Evolutionary conservation across 2,113 vertebrate genomes (phyloP), one percentile per base, ranked within the genome.

Genomic region (Myxocyprinus asiaticus): DNA sequence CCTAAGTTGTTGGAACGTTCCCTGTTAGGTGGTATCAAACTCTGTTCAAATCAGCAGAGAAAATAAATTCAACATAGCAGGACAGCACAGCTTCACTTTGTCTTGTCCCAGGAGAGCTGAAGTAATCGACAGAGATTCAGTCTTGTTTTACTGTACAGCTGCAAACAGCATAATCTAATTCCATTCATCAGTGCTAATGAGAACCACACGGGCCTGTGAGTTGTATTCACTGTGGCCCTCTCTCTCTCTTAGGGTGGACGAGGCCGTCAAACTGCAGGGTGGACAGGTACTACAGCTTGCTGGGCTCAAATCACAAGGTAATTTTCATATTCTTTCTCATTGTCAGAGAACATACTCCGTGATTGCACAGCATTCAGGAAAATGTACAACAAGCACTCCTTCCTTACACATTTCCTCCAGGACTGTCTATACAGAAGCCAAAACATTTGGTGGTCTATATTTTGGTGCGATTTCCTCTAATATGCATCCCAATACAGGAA

Each of bases 71-170:
- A 86, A 88, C 75, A 72, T 78, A 65, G 51, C 14, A 14, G 11
- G 85, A 89, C 88, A 84, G 83, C 75, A 78, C 86, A 88, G 85
- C 86, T 81, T 61, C 33, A 12, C 44, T 75, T 87, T 81, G 86
- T 87, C 86, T 82, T 75, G 81, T 77, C 74, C 70, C 70, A 55
- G 73, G 82, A 86, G 87, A 84, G 85, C 87, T 78, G 53, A 76
- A 78, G 81, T 89, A 88, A 92, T 89, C 86, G 73, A 8, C 62
- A 12, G 67, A 85, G 85, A 89, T 89, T 91, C 83, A 50, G 85
- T 84, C 69, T 66, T 8, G 14, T 83, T 88, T 76, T 14, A 78
- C 77, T 76, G 77, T 79, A 83, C 67, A 87, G 86, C 83, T 90
- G 83, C 88, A 85, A 89, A 89, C 85, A 87, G 85, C 77, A 85